Evolutionary conservation across 2,888 invertebrate species (phyloP).

Genomic region (Mesoligia furuncula): DNA sequence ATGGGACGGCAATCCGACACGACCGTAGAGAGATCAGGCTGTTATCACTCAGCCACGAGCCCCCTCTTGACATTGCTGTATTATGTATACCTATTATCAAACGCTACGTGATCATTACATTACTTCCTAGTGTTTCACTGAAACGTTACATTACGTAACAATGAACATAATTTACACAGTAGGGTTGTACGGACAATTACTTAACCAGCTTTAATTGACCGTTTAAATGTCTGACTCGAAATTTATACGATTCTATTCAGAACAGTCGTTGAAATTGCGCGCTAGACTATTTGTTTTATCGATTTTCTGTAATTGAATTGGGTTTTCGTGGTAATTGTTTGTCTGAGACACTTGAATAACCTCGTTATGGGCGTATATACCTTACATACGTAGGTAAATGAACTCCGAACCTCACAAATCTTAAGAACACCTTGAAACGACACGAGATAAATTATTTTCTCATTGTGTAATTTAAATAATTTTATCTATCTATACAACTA

Average conservation of each 20-base stretch:
- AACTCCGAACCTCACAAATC: slow-evolving; percentile 5
- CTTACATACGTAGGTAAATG: not conserved
- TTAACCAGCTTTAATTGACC: slow-evolving; percentile 31
- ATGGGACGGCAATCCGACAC: not conserved
- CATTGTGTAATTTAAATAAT: not conserved
- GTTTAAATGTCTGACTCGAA: slow-evolving; percentile 20
- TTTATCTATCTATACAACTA: not conserved
- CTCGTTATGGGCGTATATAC: not conserved
- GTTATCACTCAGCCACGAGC: not conserved
- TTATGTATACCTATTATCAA: slow-evolving; percentile 59
- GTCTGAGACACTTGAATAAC: slow-evolving; percentile 4
- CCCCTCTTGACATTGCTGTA: slow-evolving; percentile 59
- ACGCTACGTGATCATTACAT: slow-evolving; percentile 62
- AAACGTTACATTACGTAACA: slow-evolving; percentile 52
- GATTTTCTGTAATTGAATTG: slow-evolving; percentile 23
- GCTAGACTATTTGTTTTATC: slow-evolving; percentile 27
- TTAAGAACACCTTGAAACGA: slow-evolving; percentile 4
- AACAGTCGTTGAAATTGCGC: slow-evolving; percentile 24
- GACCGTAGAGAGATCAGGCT: not conserved
- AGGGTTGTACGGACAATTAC: slow-evolving; percentile 55
- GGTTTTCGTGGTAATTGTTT: slow-evolving; percentile 11
- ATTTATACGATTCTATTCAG: slow-evolving; percentile 18
- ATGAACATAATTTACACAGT: slow-evolving; percentile 18
- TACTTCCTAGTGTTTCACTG: slow-evolving; percentile 60
- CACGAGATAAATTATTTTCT: not conserved